Evolutionary conservation across 2,888 invertebrate genomes (phyloP).

Genomic region (Steinernema scapterisci): DNA sequence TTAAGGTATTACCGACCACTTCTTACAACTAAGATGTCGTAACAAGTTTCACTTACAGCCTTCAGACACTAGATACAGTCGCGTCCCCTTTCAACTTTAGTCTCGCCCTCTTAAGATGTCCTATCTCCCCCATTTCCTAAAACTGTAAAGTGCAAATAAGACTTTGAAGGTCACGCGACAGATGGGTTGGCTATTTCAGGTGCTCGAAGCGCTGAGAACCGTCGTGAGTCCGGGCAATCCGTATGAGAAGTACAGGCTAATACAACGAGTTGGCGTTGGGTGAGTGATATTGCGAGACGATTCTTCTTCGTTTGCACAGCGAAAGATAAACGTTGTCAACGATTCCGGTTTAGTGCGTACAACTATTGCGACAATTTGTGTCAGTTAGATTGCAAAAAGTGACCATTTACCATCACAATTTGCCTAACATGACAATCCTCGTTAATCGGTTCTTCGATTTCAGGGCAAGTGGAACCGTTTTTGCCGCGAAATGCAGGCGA

Average conservation of each 20-base stretch:
- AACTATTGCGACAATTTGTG: background rate
- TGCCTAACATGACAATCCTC: background rate
- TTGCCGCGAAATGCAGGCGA: conserved; percentile 52
- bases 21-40: background rate
- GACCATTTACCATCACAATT: background rate
- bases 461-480: conserved; percentile 66
- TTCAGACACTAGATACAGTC: background rate
- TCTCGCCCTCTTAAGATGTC: too few species aligned
- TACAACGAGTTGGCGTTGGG: conserved; percentile 86
- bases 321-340: background rate
- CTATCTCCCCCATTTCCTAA: background rate
- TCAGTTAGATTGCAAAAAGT: background rate
- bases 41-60: background rate
- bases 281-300: conserved; percentile 55
- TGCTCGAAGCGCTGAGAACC: conserved; percentile 51
- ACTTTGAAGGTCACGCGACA: conserved; percentile 10
- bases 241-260: conserved; percentile 78
- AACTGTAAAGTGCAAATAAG: conserved; percentile 9
- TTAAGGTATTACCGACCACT: background rate
- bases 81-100: background rate
- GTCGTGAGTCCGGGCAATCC: conserved; percentile 76
- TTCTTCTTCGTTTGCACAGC: background rate
- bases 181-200: conserved; percentile 40
- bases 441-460: conserved; percentile 23
- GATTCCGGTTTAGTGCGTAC: background rate